A percentile compares a stretch with the other conserved stretches of the same genome.
Conservation (phyloP, 37 sponge, comb jelly and placozoan species). For the Ephydatia muelleri region DNA sequence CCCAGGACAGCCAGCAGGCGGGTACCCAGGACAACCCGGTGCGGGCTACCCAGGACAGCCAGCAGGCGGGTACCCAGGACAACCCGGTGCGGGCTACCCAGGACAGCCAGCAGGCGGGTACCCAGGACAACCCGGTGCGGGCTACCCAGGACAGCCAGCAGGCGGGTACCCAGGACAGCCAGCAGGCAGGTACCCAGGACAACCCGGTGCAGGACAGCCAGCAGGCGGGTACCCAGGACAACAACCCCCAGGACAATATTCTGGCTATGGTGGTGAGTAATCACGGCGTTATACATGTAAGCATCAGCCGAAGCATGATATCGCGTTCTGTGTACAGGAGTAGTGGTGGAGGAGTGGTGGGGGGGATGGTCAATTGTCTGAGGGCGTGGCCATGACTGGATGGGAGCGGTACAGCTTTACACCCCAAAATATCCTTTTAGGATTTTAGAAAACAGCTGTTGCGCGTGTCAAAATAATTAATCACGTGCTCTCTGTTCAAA, state of each 20-base stretch:
- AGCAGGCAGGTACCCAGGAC: conserved; percentile 8
- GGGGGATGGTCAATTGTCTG: too few relatives aligned
- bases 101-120: conserved; percentile 44
- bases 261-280: background rate
- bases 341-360: too few relatives aligned
- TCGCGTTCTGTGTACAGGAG: background rate
- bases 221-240: conserved; percentile 50
- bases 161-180: conserved; percentile 51
- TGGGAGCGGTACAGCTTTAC: too few relatives aligned
- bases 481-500: too few relatives aligned
- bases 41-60: conserved; percentile 17
- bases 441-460: too few relatives aligned
- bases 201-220: background rate
- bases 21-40: background rate
- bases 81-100: conserved; percentile 33
- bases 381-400: too few relatives aligned
- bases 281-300: background rate
- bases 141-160: conserved; percentile 31
- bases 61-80: conserved; percentile 14
- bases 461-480: too few relatives aligned
- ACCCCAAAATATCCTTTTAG: too few relatives aligned
- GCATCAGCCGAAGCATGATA: background rate
- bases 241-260: conserved; percentile 1
- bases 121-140: conserved; percentile 33
- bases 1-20: background rate